Evolutionary conservation across 2,888 invertebrate species (phyloP), one percentile per base, ranked within the genome.

Genomic region (Melanargia galathea): DNA sequence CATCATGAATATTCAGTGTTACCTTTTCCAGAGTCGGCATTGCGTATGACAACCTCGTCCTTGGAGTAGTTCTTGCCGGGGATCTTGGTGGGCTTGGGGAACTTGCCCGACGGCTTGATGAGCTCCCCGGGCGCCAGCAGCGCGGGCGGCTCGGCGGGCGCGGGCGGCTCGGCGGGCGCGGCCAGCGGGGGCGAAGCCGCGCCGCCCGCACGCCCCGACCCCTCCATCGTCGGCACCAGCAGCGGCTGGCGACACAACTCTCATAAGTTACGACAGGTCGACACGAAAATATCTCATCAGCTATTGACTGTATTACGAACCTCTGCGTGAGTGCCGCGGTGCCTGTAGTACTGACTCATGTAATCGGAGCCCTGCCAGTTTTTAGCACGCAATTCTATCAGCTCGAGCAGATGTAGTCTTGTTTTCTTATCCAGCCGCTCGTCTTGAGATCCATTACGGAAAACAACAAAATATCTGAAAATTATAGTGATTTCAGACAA

Each of bases 11-110:
- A 30, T 0, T 30, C 0, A 6, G 6, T 30, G 30, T 30, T 30
- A 97, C 98, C 98, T 96, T 98, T 98, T 79, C 98, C 98, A 58
- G 97, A 98, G 89, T 98, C 98, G 68, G 97, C 96, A 86, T 98
- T 98, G 71, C 97, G 93, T 78, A 98, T 98, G 68, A 98, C 96
- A 69, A 98, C 96, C 90, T 98, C 98, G 82, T 98, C 98, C 85
- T 98, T 97, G 78, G 97, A 97, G 88, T 97, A 97, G 82, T 96
- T 97, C 89, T 97, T 97, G 73, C 97, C 97, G 55, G 97, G 96
- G 75, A 97, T 96, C 86, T 97, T 95, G 11, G 97, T 97, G 45
- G 97, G 97, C 84, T 96, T 96, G 58, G 94, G 92, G 86, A 96
- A 97, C 88, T 97, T 97, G 63, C 97, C 97, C 43, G 97, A 97